These are phyloP conservation scores for Falco naumanni DNA, from an alignment of 2,797 vertebrate genomes.

Conservation along the genomic window DNA sequence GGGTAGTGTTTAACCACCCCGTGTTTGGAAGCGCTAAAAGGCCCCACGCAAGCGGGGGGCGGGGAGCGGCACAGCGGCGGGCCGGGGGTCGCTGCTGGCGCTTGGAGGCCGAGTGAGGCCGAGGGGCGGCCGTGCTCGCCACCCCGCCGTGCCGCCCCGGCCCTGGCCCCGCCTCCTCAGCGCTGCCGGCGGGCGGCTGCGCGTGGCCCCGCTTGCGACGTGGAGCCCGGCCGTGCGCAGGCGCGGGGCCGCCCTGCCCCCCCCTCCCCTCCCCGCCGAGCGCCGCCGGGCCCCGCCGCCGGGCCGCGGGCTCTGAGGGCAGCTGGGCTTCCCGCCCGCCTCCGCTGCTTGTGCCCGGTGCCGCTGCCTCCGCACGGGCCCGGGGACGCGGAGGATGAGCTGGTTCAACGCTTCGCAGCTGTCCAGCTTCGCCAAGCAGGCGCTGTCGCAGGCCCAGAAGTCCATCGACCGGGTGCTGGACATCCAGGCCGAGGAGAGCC, in stretches of 20 bases:
- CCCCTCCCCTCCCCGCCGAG: too few relatives aligned
- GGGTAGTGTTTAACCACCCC: not conserved
- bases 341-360: not conserved
- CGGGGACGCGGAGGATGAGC: slow-evolving; percentile 82
- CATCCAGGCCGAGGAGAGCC: slow-evolving; percentile 90
- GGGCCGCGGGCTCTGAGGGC: too few relatives aligned
- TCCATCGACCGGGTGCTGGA: slow-evolving; percentile 98
- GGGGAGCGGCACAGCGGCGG: too few relatives aligned
- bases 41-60: fast-evolving
- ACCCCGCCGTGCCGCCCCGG: too few relatives aligned
- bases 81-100: too few relatives aligned
- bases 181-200: not conserved
- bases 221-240: slow-evolving; percentile 14
- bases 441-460: slow-evolving; percentile 95
- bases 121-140: not conserved
- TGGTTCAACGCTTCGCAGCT: slow-evolving; percentile 98
- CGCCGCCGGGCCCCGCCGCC: not conserved
- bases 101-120: not conserved
- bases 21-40: fast-evolving
- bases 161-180: not conserved
- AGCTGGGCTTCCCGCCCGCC: too few relatives aligned
- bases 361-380: not conserved
- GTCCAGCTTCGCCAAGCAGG: slow-evolving; percentile 98
- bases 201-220: not conserved
- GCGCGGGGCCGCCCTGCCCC: not conserved